phyloP scores from a whole-genome alignment of 2,113 vertebrate genomes.

The Otocyon megalotis region DNA sequence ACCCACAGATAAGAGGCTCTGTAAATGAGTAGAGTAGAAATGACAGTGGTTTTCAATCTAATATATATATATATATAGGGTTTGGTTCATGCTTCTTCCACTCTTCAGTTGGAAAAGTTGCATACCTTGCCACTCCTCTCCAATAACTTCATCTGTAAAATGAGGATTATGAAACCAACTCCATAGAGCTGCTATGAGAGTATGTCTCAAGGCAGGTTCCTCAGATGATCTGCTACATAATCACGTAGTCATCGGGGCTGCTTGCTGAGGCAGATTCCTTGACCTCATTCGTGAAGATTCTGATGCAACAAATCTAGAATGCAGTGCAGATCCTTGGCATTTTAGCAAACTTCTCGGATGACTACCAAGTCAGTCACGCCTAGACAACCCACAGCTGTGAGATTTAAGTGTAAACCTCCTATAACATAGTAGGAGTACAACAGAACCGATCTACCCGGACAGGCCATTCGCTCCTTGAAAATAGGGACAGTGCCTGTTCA shows the following conservation, averaged over 20 bases:
- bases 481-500: neutral
- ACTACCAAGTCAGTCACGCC: neutral
- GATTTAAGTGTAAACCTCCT: neutral
- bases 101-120: neutral
- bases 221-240: neutral
- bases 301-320: neutral
- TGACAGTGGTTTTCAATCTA: neutral
- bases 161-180: neutral
- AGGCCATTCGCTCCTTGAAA: neutral
- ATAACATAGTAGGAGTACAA: neutral
- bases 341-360: neutral
- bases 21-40: neutral
- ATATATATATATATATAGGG: no score
- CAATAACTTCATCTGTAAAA: neutral
- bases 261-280: neutral
- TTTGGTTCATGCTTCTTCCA: neutral
- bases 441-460: neutral
- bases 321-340: neutral
- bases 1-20: neutral
- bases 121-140: neutral
- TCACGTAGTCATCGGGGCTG: neutral
- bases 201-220: neutral
- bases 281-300: neutral
- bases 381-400: neutral
- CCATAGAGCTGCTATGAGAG: neutral